Percentiles rank a stretch among this genome's conserved stretches.
Evolutionary conservation across 64 coral and sea anemone species (phyloP).

Genomic region (Astreopora myriophthalma): DNA sequence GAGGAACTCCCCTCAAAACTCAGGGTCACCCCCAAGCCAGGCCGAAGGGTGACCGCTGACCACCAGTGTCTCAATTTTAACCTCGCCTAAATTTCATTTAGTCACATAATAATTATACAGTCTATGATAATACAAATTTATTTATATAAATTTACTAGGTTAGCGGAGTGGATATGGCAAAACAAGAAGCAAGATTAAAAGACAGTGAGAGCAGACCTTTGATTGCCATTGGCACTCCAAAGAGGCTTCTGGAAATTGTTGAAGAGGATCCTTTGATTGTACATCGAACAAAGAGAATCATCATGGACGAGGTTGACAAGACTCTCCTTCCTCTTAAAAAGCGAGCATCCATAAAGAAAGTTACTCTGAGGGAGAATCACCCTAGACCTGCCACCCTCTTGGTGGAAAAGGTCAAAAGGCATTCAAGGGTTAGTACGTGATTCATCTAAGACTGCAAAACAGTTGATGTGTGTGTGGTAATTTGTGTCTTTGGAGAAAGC

Average conservation of each 20-base stretch:
- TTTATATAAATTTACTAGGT: constrained; percentile 85
- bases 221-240: constrained; percentile 87
- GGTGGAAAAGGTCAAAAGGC: constrained; percentile 68
- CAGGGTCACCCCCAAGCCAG: too few relatives aligned
- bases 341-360: constrained; percentile 63
- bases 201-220: constrained; percentile 59
- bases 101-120: too few relatives aligned
- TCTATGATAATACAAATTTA: background rate
- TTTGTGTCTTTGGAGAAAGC: too few relatives aligned
- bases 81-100: too few relatives aligned
- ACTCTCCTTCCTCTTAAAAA: constrained; percentile 67
- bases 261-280: constrained; percentile 68
- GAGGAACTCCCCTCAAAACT: too few relatives aligned
- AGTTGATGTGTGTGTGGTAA: too few relatives aligned
- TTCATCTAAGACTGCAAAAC: too few relatives aligned
- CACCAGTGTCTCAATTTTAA: too few relatives aligned
- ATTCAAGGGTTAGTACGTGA: constrained; percentile 62
- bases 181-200: constrained; percentile 69
- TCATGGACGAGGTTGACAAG: constrained; percentile 96
- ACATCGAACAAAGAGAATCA: constrained; percentile 76
- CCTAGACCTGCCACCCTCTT: constrained; percentile 72
- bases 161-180: constrained; percentile 75
- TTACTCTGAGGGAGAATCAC: constrained; percentile 47
- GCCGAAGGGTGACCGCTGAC: too few relatives aligned
- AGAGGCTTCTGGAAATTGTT: constrained; percentile 80